Evolutionary conservation across 2,113 vertebrate genomes (phyloP).

Genomic region (Pholis gunnellus): DNA sequence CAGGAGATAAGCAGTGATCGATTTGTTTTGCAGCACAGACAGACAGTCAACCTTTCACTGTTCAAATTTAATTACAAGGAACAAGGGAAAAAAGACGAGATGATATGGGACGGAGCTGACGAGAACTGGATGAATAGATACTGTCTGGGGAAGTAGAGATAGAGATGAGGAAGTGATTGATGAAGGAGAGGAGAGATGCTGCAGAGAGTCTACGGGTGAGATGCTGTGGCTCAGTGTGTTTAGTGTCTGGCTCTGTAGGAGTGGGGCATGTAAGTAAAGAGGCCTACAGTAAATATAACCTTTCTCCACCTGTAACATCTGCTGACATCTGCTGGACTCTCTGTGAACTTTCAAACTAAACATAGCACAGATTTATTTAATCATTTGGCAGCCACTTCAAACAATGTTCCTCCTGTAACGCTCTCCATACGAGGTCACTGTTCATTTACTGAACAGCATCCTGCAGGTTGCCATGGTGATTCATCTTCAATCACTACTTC

Average conservation of each 20-base stretch:
- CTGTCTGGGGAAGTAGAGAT: constrained; percentile 11
- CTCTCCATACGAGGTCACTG: constrained; percentile 23
- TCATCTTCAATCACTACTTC: background rate
- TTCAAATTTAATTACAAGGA: constrained; percentile 70
- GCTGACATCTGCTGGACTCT: constrained; percentile 75
- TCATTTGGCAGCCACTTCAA: background rate
- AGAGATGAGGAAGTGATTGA: constrained; percentile 15
- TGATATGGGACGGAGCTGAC: constrained; percentile 31
- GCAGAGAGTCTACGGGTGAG: background rate
- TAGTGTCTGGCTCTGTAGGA: background rate
- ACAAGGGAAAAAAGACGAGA: constrained; percentile 43
- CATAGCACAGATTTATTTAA: background rate
- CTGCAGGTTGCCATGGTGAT: constrained; percentile 63
- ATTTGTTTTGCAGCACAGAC: constrained; percentile 71
- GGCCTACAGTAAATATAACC: background rate
- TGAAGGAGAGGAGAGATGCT: background rate
- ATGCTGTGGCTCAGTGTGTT: background rate
- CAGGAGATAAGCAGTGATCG: constrained; percentile 71
- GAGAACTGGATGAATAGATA: constrained; percentile 27
- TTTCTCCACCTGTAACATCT: constrained; percentile 34
- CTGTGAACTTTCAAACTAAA: constrained; percentile 24
- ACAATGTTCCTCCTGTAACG: background rate
- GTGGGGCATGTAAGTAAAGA: background rate
- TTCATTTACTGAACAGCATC: constrained; percentile 38
- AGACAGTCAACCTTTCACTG: constrained; percentile 68